Base-by-base conservation (phyloP, 2,888 invertebrate genomes). In the Drosophila incognita region DNA sequence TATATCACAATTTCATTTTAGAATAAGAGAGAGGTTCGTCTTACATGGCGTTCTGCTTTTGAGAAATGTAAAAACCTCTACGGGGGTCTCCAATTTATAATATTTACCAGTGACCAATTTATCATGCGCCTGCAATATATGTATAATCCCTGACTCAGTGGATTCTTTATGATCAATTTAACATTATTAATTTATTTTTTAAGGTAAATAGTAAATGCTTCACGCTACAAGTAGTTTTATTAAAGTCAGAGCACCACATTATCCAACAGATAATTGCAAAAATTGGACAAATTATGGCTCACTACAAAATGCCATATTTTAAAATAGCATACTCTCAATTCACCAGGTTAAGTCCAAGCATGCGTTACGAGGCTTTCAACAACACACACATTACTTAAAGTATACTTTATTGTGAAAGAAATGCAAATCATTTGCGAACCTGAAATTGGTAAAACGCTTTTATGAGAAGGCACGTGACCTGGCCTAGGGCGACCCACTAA, bases 401-500 rank as follows among this genome's bases (percentile, higher is more conserved):
- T n/a, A 38, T 56, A 15, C 18, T 53, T 52, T 40, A 27, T 36
- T 51, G 21, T 49, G 33, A 42, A 46, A 68, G 38, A 79, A 60
- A 68, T 82, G 68, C 68, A 71, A 79, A 75, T 71, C 62, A 79
- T 52, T 59, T 15, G 24, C 64, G 35, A 68, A 65, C 35, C 54
- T 57, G 53, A 69, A 53, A 59, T 59, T 72, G 49, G 24, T 71
- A 35, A 61, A 35, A 52, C 11, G 59, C 59, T 61, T 53, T 63
- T 29, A 58, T 38, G 46, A 38, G 15, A 38, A 61, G 56, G 59
- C 83, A 81, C 76, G 74, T 82, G 83, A 80, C 65, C 66, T 48
- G 53, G n/a, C 68, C 66, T 66, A 56, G 53, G 66, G 51, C 69
- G 49, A 57, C 49, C 46, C 33, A 63, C 54, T 38, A 21, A 82